Percentiles rank a stretch among this genome's conserved stretches.
Evolutionary conservation across 2,797 vertebrate genomes (phyloP).

Genomic region (Lates japonicus): DNA sequence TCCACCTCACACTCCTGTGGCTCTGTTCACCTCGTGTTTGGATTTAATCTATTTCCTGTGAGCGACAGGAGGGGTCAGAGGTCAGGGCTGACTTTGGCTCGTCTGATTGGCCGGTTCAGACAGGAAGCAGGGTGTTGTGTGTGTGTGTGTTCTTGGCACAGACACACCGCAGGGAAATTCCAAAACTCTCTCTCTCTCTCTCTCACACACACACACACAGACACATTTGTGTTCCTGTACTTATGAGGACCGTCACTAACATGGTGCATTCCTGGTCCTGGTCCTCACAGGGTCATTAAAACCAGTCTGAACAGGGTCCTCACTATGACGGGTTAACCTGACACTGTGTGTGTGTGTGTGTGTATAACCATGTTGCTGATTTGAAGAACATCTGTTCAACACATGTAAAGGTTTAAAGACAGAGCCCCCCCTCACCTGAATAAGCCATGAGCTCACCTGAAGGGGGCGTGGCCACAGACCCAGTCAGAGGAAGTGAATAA

Average conservation of each 20-base stretch:
- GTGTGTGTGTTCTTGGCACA: conserved; percentile 10
- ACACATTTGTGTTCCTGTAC: not conserved
- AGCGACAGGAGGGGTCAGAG: conserved; percentile 12
- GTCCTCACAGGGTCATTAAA: not conserved
- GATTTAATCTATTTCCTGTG: not conserved
- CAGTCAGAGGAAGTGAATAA: too few relatives aligned
- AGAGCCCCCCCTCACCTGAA: not conserved
- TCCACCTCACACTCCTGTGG: too few relatives aligned
- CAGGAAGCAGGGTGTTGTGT: conserved; percentile 10
- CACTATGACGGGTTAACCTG: too few relatives aligned
- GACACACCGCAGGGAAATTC: conserved; percentile 32
- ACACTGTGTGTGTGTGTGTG: conserved; percentile 1
- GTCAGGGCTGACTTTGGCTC: conserved; percentile 2
- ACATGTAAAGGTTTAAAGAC: conserved; percentile 12
- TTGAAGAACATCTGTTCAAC: conserved; percentile 26
- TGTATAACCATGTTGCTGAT: not conserved
- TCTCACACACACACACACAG: not conserved
- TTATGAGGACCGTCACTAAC: not conserved
- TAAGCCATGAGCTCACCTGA: too few relatives aligned
- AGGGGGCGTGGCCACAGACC: not conserved
- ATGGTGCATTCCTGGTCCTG: not conserved
- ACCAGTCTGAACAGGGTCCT: not conserved
- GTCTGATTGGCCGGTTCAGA: conserved; percentile 2
- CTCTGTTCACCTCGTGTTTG: not conserved
- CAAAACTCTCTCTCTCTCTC: not conserved